phyloP scores from a whole-genome alignment of 1,140 invertebrate genomes.

The Papilio machaon region DNA sequence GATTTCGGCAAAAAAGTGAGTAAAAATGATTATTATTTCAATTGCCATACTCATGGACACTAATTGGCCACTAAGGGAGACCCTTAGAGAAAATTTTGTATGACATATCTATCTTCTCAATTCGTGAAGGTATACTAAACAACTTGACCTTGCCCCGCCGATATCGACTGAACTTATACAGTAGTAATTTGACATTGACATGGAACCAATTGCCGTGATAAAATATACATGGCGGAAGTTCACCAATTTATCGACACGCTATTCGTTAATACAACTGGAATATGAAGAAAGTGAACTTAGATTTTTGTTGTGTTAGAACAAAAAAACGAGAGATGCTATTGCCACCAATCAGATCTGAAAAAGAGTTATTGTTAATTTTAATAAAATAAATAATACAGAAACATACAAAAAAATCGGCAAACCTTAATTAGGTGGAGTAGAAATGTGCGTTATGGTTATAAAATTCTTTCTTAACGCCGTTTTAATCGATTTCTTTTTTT shows the following conservation, averaged over 20 bases:
- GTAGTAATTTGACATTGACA: conserved; percentile 33
- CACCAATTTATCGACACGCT: conserved; percentile 16
- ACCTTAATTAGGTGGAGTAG: too few relatives aligned
- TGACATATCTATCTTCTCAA: too few relatives aligned
- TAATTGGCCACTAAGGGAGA: background rate
- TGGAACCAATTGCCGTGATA: conserved; percentile 16
- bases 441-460: background rate
- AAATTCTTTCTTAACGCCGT: background rate
- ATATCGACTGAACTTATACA: conserved; percentile 22
- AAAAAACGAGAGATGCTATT: background rate
- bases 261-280: background rate
- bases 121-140: background rate
- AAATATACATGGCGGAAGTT: conserved; percentile 33
- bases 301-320: background rate
- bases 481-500: background rate
- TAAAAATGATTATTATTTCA: background rate
- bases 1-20: background rate
- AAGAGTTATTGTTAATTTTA: background rate
- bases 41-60: background rate
- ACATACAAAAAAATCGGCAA: too few relatives aligned
- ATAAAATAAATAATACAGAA: too few relatives aligned
- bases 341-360: too few relatives aligned
- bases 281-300: background rate
- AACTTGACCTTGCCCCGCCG: conserved; percentile 19
- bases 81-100: background rate